phyloP scores from a whole-genome alignment of 2,888 invertebrate genomes.

The Lamellibrachia columna region DNA sequence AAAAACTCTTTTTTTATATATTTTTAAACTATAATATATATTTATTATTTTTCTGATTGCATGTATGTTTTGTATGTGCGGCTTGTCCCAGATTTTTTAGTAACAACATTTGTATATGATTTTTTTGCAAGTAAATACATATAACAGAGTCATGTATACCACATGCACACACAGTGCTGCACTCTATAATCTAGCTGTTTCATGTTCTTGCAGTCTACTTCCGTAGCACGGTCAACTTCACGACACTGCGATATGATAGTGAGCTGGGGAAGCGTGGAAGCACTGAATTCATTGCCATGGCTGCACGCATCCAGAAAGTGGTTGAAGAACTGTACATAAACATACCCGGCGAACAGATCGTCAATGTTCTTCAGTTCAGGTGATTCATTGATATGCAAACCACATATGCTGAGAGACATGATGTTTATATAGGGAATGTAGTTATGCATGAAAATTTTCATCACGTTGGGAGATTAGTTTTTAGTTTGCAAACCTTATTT shows the following conservation, averaged over 20 bases:
- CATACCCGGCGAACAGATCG: conserved; percentile 71
- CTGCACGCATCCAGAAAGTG: conserved; percentile 71
- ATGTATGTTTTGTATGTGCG: too few species aligned
- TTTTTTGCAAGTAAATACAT: background rate
- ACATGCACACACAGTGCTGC: background rate
- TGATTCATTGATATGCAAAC: conserved; percentile 68
- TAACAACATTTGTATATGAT: background rate
- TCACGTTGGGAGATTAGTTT: too few species aligned
- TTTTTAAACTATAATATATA: too few species aligned
- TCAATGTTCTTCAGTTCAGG: conserved; percentile 77
- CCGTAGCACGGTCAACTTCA: conserved; percentile 70
- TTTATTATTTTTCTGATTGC: too few species aligned
- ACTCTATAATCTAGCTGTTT: background rate
- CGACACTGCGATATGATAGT: conserved; percentile 71
- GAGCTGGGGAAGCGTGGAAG: conserved; percentile 74
- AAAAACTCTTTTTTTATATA: too few species aligned
- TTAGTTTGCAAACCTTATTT: too few species aligned
- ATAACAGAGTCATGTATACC: background rate
- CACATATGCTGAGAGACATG: background rate
- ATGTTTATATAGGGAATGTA: background rate
- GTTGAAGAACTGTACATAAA: conserved; percentile 72
- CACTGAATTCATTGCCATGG: conserved; percentile 71
- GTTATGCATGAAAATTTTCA: too few species aligned
- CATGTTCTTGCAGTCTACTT: conserved; percentile 13
- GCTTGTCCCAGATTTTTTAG: too few species aligned